A percentile compares a stretch with the other conserved stretches of the same genome.
Conservation (phyloP, 2,797 vertebrate species). For the Channallabes apus region DNA sequence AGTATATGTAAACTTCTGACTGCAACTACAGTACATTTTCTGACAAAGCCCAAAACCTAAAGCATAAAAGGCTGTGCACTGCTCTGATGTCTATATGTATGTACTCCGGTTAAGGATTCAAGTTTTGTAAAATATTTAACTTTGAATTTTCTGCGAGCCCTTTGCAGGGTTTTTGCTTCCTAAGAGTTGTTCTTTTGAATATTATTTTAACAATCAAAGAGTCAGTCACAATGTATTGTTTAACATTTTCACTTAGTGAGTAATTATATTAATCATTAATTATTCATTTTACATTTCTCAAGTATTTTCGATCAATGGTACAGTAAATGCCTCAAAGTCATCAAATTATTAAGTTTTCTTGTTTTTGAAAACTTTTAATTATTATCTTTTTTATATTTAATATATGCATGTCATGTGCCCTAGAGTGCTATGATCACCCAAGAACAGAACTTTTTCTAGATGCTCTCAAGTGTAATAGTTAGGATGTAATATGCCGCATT, state of each 20-base stretch:
- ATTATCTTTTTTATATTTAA: neutral
- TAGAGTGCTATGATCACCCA: neutral
- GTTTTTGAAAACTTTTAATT: neutral
- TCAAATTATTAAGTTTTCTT: neutral
- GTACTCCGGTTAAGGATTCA: neutral
- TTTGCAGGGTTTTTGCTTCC: neutral
- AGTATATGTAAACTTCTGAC: no score
- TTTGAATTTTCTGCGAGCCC: neutral
- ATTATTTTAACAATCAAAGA: neutral
- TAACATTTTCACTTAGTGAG: neutral
- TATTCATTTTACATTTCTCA: neutral
- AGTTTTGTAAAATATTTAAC: neutral
- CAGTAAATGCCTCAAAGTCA: neutral
- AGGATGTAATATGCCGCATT: constrained; percentile 25
- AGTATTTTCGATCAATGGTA: neutral
- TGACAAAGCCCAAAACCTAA: neutral
- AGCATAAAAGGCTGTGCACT: neutral
- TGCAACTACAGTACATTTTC: neutral
- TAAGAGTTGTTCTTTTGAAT: neutral
- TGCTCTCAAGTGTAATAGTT: constrained; percentile 27
- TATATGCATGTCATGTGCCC: neutral
- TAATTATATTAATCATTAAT: neutral
- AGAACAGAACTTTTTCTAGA: neutral
- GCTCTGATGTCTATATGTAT: neutral
- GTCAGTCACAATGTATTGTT: neutral